These are phyloP conservation scores for Miltochrista miniata DNA, from an alignment of 2,888 invertebrate genomes.

Conservation along the genomic window DNA sequence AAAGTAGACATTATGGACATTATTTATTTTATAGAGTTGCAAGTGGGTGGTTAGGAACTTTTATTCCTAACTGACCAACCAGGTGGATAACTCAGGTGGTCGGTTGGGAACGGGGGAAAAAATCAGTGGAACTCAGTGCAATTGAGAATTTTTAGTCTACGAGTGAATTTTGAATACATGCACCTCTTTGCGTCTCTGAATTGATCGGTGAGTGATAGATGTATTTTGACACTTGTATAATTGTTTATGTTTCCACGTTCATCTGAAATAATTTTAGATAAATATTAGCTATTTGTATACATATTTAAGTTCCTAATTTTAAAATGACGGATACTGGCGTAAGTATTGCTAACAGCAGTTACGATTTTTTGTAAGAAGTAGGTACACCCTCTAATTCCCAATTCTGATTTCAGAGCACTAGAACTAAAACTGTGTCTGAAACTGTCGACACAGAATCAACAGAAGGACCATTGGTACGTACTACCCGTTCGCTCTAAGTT, in stretches of 20 bases:
- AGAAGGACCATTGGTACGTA: constrained; percentile 51
- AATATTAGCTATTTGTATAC: constrained; percentile 25
- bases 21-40: too few species aligned
- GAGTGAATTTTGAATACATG: background rate
- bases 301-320: constrained; percentile 13
- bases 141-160: too few species aligned
- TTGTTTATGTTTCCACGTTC: constrained; percentile 19
- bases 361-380: background rate
- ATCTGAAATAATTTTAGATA: constrained; percentile 24
- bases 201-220: background rate
- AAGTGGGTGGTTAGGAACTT: too few species aligned
- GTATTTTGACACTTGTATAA: constrained; percentile 3
- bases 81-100: too few species aligned
- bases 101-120: too few species aligned
- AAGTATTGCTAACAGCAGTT: constrained; percentile 26
- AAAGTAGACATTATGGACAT: too few species aligned
- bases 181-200: background rate
- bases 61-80: too few species aligned
- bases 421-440: constrained; percentile 55
- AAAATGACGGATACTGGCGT: constrained; percentile 67
- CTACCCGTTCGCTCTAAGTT: too few species aligned
- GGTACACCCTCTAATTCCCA: background rate
- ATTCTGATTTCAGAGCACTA: constrained; percentile 55
- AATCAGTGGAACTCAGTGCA: too few species aligned
- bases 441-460: constrained; percentile 51